These are phyloP conservation scores for Fistularia commersonii DNA, from an alignment of 2,797 vertebrate species.

Conservation along the genomic window DNA sequence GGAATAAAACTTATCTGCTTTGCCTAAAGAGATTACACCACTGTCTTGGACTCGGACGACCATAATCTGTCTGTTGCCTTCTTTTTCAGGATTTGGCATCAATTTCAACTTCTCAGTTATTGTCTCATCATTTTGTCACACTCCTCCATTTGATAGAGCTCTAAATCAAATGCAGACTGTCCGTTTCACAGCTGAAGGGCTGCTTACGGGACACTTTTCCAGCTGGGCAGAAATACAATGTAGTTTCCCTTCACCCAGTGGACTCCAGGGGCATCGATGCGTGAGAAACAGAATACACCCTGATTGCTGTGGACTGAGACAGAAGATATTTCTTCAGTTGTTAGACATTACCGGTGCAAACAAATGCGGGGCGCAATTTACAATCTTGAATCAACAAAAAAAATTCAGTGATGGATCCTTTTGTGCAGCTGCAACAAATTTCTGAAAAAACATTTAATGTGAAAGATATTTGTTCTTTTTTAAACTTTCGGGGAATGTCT, in stretches of 20 bases:
- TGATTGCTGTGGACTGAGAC: conserved; percentile 56
- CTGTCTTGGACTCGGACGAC: conserved; percentile 2
- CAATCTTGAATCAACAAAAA: conserved; percentile 59
- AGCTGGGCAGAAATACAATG: conserved; percentile 68
- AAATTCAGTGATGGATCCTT: conserved; percentile 51
- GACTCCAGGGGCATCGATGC: conserved; percentile 54
- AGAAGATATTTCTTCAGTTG: conserved; percentile 70
- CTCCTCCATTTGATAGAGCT: neutral
- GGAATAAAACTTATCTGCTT: conserved; percentile 28
- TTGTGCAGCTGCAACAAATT: conserved; percentile 69
- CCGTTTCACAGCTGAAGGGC: conserved; percentile 67
- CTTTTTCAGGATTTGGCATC: neutral
- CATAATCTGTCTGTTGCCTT: neutral
- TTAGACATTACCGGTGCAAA: conserved; percentile 68
- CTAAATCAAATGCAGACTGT: conserved; percentile 35
- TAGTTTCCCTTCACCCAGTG: conserved; percentile 68
- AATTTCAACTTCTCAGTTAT: conserved; percentile 3
- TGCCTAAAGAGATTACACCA: conserved; percentile 3
- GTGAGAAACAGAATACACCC: conserved; percentile 58
- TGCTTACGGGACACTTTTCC: conserved; percentile 68
- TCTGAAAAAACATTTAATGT: conserved; percentile 54
- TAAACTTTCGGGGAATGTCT: conserved; percentile 31
- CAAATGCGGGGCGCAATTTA: conserved; percentile 68
- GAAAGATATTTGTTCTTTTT: conserved; percentile 44
- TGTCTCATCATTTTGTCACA: neutral